Evolutionary conservation across 2,113 vertebrate genomes (phyloP), one percentile per base, ranked within the genome.

Genomic region (Cryptomyrus ogoouensis): DNA sequence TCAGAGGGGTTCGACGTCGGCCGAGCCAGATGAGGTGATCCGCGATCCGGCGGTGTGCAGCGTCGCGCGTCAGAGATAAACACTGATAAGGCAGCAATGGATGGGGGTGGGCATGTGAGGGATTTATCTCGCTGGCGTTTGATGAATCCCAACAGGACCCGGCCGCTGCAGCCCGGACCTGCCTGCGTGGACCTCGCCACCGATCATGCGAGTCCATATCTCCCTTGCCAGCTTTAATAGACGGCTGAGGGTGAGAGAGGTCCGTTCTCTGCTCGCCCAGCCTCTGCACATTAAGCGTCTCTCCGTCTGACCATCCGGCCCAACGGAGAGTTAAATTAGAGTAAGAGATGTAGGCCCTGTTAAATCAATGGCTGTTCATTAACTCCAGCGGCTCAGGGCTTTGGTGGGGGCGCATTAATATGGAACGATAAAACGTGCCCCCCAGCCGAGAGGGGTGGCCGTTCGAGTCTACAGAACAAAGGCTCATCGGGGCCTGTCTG

Each of bases 331-430:
- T 42, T 90, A 90, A 90, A 70, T 62, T 50, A 31, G 53, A 87
- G 56, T 46, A 58, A 87, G 66, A 74, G 83, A 70, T 58, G 85
- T 49, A 53, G 42, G 58, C 44, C 86, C 53, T 74, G 53, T 74
- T 27, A 46, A 87, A 90, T 49, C 83, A 35, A 27, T 44, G 19
- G 27, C 44, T 19, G 56, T 66, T 90, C 89, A 90, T 90, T 90
- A 90, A 62, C 56, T 50, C 17, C 44, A 17, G n/a, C 44, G 2
- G 42, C 62, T 15, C n/a, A 9, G 44, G 39, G 39, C 49, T 27
- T 49, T 50, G 13, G 53, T 5, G 74, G 77, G 44, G 50, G 52
- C 0, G 50, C 31, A 62, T 84, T 62, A 84, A 83, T 62, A 85
- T 47, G 21, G 89, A 47, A 50, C 70, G 74, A 24, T 87, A 27